These are phyloP conservation scores for Lycia hirtaria DNA, from an alignment of 2,888 invertebrate species.

Conservation along the genomic window DNA sequence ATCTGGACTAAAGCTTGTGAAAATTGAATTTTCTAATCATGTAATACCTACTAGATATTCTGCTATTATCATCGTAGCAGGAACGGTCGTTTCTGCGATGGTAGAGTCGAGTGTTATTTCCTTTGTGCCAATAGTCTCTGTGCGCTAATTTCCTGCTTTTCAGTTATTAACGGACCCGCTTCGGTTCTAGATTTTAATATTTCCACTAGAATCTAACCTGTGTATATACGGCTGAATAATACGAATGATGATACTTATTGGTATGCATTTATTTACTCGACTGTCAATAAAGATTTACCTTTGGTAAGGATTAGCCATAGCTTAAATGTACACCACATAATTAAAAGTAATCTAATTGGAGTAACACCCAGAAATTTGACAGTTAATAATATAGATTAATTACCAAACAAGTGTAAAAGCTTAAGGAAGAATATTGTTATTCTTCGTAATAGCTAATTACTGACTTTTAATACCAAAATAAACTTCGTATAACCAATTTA, in stretches of 20 bases:
- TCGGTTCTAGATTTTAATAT: constrained; percentile 51
- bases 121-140: constrained; percentile 71
- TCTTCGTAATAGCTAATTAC: background rate
- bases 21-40: background rate
- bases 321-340: background rate
- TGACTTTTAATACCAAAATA: background rate
- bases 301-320: background rate
- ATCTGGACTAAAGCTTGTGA: background rate
- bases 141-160: constrained; percentile 66
- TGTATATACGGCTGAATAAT: background rate
- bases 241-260: background rate
- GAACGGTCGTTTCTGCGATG: constrained; percentile 45
- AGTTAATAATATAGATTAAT: background rate
- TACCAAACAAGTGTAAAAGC: background rate
- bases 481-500: constrained; percentile 11
- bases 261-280: background rate
- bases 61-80: background rate
- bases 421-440: background rate
- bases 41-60: background rate
- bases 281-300: background rate
- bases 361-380: background rate
- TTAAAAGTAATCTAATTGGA: background rate
- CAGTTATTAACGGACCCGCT: constrained; percentile 56
- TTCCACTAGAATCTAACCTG: background rate
- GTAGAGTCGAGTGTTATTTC: constrained; percentile 61